These are phyloP conservation scores for Dynastes maya DNA, from an alignment of 2,888 invertebrate species.

Conservation along the genomic window DNA sequence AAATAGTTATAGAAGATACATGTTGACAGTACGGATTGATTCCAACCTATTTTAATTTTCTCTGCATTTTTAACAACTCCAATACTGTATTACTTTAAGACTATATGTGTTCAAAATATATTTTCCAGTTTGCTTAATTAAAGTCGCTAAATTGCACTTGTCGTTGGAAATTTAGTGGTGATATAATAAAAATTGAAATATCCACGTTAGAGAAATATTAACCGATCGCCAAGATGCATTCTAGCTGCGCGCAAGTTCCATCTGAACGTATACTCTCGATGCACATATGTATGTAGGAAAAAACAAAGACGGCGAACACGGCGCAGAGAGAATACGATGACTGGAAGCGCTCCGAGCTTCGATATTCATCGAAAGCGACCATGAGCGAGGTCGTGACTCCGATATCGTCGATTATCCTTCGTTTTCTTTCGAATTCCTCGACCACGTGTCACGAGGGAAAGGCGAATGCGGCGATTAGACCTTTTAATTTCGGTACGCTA, in stretches of 20 bases:
- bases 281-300: neutral
- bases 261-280: conserved; percentile 1
- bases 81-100: too few relatives aligned
- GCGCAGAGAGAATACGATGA: conserved; percentile 18
- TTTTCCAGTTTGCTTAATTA: too few relatives aligned
- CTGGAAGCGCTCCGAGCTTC: conserved; percentile 56
- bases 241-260: conserved; percentile 9
- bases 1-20: too few relatives aligned
- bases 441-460: conserved; percentile 40
- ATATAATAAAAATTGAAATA: too few relatives aligned
- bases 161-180: too few relatives aligned
- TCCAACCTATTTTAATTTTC: too few relatives aligned
- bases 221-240: neutral
- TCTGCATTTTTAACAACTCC: too few relatives aligned
- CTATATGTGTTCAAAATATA: too few relatives aligned
- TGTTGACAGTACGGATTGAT: too few relatives aligned
- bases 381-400: conserved; percentile 65
- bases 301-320: conserved; percentile 5
- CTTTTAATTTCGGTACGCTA: conserved; percentile 41
- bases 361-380: conserved; percentile 58
- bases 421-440: conserved; percentile 43
- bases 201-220: neutral
- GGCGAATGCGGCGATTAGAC: conserved; percentile 39
- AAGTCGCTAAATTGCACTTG: too few relatives aligned
- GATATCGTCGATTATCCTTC: conserved; percentile 59